Evolutionary conservation across 2,888 invertebrate species (phyloP).

Genomic region (Dorcus hopei): DNA sequence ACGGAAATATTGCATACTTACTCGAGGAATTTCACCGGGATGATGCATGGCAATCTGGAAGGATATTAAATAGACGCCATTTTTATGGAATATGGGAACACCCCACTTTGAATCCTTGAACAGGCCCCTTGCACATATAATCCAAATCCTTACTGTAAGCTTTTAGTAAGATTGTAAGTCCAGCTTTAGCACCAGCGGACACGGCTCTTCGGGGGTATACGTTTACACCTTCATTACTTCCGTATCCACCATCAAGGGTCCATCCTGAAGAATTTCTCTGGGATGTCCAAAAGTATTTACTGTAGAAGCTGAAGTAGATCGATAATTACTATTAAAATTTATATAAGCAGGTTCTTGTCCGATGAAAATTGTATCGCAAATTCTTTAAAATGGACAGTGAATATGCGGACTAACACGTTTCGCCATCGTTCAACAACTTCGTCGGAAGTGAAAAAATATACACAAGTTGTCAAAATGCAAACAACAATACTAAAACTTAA

Average conservation of each 20-base stretch:
- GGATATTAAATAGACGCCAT: conserved; percentile 50
- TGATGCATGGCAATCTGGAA: conserved; percentile 67
- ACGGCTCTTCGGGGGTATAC: conserved; percentile 65
- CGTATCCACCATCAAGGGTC: conserved; percentile 63
- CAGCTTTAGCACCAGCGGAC: conserved; percentile 61
- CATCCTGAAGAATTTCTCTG: conserved; percentile 42
- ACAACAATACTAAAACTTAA: too few relatives aligned
- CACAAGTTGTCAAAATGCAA: too few relatives aligned
- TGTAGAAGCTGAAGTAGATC: too few relatives aligned
- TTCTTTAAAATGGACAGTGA: too few relatives aligned
- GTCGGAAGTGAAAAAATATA: too few relatives aligned
- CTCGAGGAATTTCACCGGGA: conserved; percentile 65
- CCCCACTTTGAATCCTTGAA: conserved; percentile 64
- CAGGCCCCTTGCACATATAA: conserved; percentile 62
- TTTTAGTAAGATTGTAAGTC: conserved; percentile 57
- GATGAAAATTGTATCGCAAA: too few relatives aligned
- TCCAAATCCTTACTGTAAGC: conserved; percentile 58
- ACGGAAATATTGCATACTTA: conserved; percentile 68
- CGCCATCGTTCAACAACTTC: too few relatives aligned
- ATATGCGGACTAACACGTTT: too few relatives aligned
- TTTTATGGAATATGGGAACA: not conserved
- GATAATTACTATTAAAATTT: too few relatives aligned
- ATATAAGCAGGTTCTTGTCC: too few relatives aligned
- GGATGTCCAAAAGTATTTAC: too few relatives aligned
- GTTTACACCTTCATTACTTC: conserved; percentile 49